These are phyloP conservation scores for Callipepla californica DNA, from an alignment of 2,113 vertebrate species.

Conservation along the genomic window DNA sequence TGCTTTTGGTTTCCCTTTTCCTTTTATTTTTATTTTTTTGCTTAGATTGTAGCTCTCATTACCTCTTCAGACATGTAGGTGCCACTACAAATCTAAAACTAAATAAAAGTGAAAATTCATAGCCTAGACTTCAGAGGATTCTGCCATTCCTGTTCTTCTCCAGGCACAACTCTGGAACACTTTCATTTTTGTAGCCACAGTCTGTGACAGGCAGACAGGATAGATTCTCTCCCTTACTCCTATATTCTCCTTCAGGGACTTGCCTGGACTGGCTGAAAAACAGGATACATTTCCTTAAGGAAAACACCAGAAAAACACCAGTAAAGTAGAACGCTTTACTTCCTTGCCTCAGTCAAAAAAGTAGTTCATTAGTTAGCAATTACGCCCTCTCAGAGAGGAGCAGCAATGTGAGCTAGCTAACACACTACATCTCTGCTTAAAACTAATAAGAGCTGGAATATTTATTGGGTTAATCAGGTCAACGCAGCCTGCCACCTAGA, in stretches of 20 bases:
- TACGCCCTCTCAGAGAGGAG: neutral
- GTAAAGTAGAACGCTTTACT: neutral
- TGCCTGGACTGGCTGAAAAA: neutral
- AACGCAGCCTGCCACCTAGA: constrained; percentile 10
- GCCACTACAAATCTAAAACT: neutral
- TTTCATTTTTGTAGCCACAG: constrained; percentile 4
- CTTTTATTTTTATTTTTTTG: neutral
- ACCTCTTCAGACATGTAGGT: neutral
- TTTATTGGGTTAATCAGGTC: constrained; percentile 54
- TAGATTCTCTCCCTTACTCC: neutral
- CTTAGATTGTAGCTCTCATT: neutral
- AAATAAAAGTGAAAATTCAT: neutral
- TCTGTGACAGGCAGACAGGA: neutral
- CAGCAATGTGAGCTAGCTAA: neutral
- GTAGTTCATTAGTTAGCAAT: neutral
- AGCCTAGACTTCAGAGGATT: neutral
- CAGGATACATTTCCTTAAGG: neutral
- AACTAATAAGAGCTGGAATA: constrained; percentile 7
- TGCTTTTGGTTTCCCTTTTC: neutral
- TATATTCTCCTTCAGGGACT: accelerated
- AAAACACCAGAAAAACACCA: neutral
- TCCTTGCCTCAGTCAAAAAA: neutral
- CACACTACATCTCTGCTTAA: neutral
- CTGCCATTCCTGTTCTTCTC: neutral
- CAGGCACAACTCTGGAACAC: neutral